Evolutionary conservation across 2,113 vertebrate genomes (phyloP), one percentile per base, ranked within the genome.

Genomic region (Xyliphius kryptos): DNA sequence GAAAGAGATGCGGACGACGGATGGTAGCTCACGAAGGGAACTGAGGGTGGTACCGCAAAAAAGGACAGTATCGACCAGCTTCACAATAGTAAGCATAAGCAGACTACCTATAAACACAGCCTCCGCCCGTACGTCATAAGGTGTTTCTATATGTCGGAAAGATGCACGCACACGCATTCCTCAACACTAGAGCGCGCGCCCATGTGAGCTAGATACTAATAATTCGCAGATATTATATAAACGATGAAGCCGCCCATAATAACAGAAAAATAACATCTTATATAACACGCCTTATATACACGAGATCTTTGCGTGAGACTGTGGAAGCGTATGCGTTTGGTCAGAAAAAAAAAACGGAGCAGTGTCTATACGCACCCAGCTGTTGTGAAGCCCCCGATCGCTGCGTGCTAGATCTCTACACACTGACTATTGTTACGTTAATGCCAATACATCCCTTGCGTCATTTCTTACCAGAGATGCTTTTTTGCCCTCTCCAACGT

Each of bases 351-450:
- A 68, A 54, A 59, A 68, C 61, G 44, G 3, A 55, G 64, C 26
- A 61, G 56, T 37, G 36, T 44, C 11, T 38, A 70, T 72, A 83
- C 82, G 78, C 79, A 85, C 82, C 82, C 81, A 80, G 71, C 69
- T 78, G 74, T 71, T 78, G 69, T 68, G 76, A 79, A 77, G 68
- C 76, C 68, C 76, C 69, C 43, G 69, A 49, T 49, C 7, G 69
- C n/a, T n/a, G n/a, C n/a, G n/a, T n/a, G n/a, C n/a, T n/a, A n/a
- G n/a, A n/a, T n/a, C n/a, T n/a, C n/a, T n/a, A n/a, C n/a, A n/a
- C n/a, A n/a, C n/a, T n/a, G n/a, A n/a, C n/a, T n/a, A n/a, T n/a
- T n/a, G n/a, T n/a, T n/a, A n/a, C n/a, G n/a, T n/a, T n/a, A n/a
- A n/a, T n/a, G n/a, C n/a, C n/a, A n/a, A n/a, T 50, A 77, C 61